Conservation (phyloP, 2,888 invertebrate genomes). For the Drosophila paucipuncta region DNA sequence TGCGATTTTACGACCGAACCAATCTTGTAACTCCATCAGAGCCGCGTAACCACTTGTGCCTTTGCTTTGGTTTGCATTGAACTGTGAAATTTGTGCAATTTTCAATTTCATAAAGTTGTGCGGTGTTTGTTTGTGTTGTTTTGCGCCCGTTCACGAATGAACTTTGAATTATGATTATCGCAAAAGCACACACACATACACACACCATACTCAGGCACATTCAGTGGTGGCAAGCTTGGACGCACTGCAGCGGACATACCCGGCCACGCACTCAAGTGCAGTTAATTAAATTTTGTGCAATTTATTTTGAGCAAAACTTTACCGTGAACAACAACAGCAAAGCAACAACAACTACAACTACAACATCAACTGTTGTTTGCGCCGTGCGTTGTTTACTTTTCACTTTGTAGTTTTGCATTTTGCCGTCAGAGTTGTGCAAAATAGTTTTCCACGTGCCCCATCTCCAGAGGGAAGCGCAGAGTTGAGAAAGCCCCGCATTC, state of each 20-base stretch:
- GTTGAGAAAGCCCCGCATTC: background rate
- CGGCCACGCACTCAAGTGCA: constrained; percentile 74
- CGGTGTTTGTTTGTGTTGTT: constrained; percentile 63
- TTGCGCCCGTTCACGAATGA: constrained; percentile 56
- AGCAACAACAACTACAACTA: constrained; percentile 15
- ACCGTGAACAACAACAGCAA: constrained; percentile 39
- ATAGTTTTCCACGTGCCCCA: constrained; percentile 49
- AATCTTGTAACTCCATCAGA: constrained; percentile 21
- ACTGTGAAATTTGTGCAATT: constrained; percentile 78
- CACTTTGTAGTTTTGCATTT: constrained; percentile 77
- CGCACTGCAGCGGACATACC: constrained; percentile 47
- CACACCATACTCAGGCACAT: constrained; percentile 10
- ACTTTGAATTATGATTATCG: constrained; percentile 78
- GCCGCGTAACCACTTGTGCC: constrained; percentile 21
- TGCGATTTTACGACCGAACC: constrained; percentile 34
- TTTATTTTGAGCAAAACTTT: constrained; percentile 77
- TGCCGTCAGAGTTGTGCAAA: constrained; percentile 62
- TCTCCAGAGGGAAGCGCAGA: constrained; percentile 1
- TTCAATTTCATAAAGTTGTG: constrained; percentile 78
- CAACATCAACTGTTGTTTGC: constrained; percentile 43
- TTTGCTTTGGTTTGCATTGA: constrained; percentile 68
- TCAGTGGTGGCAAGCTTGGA: constrained; percentile 16
- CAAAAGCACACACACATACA: constrained; percentile 38
- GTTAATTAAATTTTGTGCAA: constrained; percentile 78
- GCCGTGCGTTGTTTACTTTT: constrained; percentile 70